Conservation (phyloP, 2,797 vertebrate species). For the Ctenosaura bakeri region DNA sequence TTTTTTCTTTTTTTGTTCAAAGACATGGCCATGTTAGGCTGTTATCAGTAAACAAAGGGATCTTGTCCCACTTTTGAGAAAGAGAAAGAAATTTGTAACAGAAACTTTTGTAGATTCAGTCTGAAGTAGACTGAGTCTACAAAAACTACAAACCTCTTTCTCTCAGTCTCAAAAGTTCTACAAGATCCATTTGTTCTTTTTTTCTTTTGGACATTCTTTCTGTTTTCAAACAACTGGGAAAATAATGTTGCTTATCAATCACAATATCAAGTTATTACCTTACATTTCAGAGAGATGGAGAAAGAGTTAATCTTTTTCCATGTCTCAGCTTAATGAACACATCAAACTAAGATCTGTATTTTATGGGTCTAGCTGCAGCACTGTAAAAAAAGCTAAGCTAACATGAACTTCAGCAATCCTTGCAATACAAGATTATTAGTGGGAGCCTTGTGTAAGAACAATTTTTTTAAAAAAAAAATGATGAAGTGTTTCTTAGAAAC, state of each 20-base stretch:
- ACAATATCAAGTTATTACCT: background rate
- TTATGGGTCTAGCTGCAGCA: background rate
- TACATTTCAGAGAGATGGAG: background rate
- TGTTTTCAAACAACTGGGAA: background rate
- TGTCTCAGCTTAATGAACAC: background rate
- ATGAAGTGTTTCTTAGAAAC: background rate
- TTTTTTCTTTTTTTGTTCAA: background rate
- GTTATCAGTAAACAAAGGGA: too few relatives aligned
- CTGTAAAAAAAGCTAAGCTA: background rate
- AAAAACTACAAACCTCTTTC: too few relatives aligned
- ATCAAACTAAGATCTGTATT: background rate
- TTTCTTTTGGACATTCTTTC: background rate
- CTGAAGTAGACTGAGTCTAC: too few relatives aligned
- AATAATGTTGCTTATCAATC: background rate
- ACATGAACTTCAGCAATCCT: background rate
- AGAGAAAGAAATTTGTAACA: too few relatives aligned
- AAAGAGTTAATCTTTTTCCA: background rate
- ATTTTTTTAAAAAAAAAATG: background rate
- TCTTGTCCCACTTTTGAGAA: too few relatives aligned
- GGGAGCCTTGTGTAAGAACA: background rate
- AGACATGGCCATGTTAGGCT: too few relatives aligned
- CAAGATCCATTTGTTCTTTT: too few relatives aligned
- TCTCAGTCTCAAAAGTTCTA: too few relatives aligned
- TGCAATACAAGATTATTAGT: background rate
- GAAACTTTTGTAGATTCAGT: too few relatives aligned